Evolutionary conservation across 2,113 vertebrate species (phyloP).

Genomic region (Hyaena hyaena): DNA sequence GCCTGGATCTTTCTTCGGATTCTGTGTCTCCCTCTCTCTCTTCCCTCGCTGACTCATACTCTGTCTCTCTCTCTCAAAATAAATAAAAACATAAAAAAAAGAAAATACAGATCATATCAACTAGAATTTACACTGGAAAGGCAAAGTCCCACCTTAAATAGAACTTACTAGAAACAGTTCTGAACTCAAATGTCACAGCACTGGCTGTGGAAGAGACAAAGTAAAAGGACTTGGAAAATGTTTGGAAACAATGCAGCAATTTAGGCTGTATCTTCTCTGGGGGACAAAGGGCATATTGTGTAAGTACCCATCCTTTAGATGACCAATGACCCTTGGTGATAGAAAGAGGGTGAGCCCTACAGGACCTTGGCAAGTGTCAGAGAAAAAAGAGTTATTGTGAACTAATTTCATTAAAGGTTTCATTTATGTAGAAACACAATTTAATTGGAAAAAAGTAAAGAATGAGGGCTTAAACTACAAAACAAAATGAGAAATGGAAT

Average conservation of each 20-base stretch:
- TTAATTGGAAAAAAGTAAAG: not conserved
- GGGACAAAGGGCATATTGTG: not conserved
- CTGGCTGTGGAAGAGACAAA: not conserved
- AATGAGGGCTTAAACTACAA: not conserved
- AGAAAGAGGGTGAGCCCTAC: rapidly evolving
- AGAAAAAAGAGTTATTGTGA: not conserved
- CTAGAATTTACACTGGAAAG: not conserved
- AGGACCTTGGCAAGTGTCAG: too few species aligned
- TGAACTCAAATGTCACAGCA: not conserved
- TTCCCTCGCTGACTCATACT: too few species aligned
- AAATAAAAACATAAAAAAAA: too few species aligned
- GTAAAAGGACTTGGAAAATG: not conserved
- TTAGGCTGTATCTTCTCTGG: not conserved
- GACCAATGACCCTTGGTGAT: not conserved
- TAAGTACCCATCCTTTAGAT: not conserved
- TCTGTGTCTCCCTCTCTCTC: too few species aligned
- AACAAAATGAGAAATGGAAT: not conserved
- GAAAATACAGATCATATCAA: not conserved
- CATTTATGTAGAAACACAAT: not conserved
- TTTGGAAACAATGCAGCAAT: not conserved
- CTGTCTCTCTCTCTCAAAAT: too few species aligned
- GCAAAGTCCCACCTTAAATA: not conserved
- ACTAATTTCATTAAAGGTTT: not conserved
- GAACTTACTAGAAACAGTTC: not conserved
- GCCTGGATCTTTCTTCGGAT: too few species aligned